Conservation (phyloP, 37 sponge, comb jelly and placozoan genomes). For the Cladorhizidae sp. region DNA sequence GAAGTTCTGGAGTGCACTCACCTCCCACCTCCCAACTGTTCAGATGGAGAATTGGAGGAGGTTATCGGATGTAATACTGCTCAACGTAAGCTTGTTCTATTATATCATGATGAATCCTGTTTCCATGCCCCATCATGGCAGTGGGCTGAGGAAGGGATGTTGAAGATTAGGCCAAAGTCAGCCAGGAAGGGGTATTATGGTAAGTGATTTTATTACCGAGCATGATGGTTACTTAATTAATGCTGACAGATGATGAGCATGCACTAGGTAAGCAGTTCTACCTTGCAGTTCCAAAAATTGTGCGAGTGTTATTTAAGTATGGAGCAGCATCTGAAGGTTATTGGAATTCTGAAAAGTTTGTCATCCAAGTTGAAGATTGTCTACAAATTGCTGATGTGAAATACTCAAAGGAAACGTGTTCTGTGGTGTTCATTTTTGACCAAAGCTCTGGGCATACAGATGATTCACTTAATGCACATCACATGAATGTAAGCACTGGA, state of each 20-base stretch:
- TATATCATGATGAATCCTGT: constrained; percentile 37
- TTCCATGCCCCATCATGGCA: neutral
- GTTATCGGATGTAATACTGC: neutral
- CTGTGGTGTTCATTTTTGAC: constrained; percentile 5
- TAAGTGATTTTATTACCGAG: too few species aligned
- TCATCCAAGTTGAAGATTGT: constrained; percentile 19
- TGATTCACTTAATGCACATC: neutral
- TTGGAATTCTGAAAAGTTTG: constrained; percentile 46
- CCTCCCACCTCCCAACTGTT: neutral
- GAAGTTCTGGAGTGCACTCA: constrained; percentile 2
- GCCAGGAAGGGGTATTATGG: constrained; percentile 25
- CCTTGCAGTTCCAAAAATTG: neutral
- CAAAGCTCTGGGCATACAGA: constrained; percentile 15
- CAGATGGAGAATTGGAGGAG: neutral
- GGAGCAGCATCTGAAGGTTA: constrained; percentile 28
- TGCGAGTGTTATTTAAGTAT: neutral
- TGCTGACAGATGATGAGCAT: neutral
- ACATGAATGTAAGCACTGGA: constrained; percentile 11
- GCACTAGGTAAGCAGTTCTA: neutral
- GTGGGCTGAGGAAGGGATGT: constrained; percentile 24
- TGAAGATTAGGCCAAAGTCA: constrained; percentile 10
- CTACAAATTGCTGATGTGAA: constrained; percentile 3
- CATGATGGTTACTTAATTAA: constrained; percentile 11
- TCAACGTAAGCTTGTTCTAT: constrained; percentile 6
- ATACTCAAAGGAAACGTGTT: neutral